These are phyloP conservation scores for Ectemnius continuus DNA, from an alignment of 2,888 invertebrate species.

Conservation along the genomic window DNA sequence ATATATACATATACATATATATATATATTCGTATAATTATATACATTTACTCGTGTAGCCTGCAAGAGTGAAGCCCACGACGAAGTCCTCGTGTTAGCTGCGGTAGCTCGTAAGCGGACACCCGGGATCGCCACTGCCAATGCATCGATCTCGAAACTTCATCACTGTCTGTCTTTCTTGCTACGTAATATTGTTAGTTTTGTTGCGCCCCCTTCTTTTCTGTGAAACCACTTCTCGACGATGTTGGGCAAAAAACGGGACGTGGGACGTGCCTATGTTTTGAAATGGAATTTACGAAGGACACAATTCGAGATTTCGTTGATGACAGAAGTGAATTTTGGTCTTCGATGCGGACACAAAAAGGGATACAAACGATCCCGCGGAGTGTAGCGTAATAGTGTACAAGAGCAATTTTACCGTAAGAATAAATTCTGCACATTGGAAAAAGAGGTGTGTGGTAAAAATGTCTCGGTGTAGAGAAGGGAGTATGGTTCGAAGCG, in stretches of 20 bases:
- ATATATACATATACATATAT: conserved; percentile 19
- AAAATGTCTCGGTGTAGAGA: not conserved
- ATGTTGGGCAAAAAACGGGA: no score
- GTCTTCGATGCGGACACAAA: conserved; percentile 43
- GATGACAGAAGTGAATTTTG: conserved; percentile 40
- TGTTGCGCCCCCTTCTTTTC: no score
- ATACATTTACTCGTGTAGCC: not conserved
- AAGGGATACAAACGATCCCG: conserved; percentile 49
- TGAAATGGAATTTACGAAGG: not conserved
- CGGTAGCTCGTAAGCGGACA: conserved; percentile 44
- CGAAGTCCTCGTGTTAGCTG: conserved; percentile 38
- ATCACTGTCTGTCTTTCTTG: conserved; percentile 3
- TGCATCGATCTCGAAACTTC: conserved; percentile 54
- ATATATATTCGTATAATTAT: conserved; percentile 10
- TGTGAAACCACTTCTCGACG: no score
- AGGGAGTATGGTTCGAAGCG: conserved; percentile 39
- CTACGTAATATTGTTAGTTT: no score
- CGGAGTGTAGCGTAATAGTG: conserved; percentile 43
- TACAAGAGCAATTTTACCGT: conserved; percentile 46
- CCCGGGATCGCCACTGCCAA: conserved; percentile 63
- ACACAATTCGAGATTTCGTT: conserved; percentile 2
- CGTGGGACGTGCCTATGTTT: no score
- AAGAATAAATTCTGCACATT: conserved; percentile 55
- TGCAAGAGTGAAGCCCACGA: conserved; percentile 27
- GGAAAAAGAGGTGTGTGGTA: conserved; percentile 20